Evolutionary conservation across 2,113 vertebrate species (phyloP).

Genomic region (Scolopax mira): DNA sequence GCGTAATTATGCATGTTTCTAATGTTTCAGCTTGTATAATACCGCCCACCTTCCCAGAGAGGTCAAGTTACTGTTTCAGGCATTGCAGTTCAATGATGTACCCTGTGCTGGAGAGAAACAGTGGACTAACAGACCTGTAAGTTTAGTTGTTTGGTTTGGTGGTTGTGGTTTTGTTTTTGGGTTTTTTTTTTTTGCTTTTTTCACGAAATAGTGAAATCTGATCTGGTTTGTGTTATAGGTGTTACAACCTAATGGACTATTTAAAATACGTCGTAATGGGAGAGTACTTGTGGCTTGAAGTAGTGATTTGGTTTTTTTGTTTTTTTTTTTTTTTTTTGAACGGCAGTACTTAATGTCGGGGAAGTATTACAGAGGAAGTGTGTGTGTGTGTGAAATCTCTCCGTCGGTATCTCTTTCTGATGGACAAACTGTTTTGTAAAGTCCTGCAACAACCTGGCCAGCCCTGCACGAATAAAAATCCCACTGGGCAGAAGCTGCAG

Average conservation of each 20-base stretch:
- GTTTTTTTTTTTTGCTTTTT: not conserved
- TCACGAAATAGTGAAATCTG: not conserved
- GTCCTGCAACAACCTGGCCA: rapidly evolving
- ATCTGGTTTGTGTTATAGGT: not conserved
- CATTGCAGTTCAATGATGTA: conserved; percentile 33
- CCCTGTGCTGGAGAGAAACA: not conserved
- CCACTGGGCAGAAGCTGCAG: rapidly evolving
- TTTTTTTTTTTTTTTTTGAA: not conserved
- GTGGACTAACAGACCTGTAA: conserved; percentile 17
- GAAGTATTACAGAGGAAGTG: not conserved
- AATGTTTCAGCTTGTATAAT: conserved; percentile 66
- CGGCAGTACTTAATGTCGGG: not conserved
- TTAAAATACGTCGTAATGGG: not conserved
- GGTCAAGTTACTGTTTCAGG: conserved; percentile 64
- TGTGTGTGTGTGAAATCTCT: not conserved
- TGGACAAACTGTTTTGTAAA: not conserved
- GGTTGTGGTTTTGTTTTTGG: no score
- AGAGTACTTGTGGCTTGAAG: not conserved
- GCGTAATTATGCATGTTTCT: conserved; percentile 66
- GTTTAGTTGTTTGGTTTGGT: not conserved
- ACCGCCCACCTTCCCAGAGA: conserved; percentile 64
- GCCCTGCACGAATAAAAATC: not conserved
- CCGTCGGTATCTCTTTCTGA: rapidly evolving
- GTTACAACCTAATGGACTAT: not conserved
- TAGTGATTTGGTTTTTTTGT: not conserved